Conservation (phyloP, 2,888 invertebrate species). For the Caradrina kadenii region DNA sequence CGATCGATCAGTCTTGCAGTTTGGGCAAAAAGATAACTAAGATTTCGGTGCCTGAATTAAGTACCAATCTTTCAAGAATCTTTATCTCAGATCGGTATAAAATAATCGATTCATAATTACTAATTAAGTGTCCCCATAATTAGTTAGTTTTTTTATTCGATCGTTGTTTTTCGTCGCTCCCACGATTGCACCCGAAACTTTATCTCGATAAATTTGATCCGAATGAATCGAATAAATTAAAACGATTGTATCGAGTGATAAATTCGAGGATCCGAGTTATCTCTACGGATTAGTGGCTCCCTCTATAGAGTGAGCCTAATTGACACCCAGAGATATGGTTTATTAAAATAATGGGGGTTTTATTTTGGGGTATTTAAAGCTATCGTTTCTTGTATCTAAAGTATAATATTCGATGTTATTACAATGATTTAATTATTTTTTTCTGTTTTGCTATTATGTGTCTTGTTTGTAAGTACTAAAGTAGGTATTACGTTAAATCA, state of each 20-base stretch:
- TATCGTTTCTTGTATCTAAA: slow-evolving; percentile 44
- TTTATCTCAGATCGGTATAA: slow-evolving; percentile 46
- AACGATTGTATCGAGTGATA: slow-evolving; percentile 84
- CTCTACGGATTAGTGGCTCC: slow-evolving; percentile 84
- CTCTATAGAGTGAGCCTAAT: slow-evolving; percentile 84
- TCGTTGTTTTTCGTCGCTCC: slow-evolving; percentile 60
- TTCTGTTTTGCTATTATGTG: slow-evolving; percentile 22
- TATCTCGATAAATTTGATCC: slow-evolving; percentile 78
- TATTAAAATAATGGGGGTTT: slow-evolving; percentile 86
- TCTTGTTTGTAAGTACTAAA: background rate
- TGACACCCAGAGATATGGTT: slow-evolving; percentile 86
- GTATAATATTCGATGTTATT: slow-evolving; percentile 47
- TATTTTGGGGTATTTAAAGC: slow-evolving; percentile 70
- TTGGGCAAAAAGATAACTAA: slow-evolving; percentile 19
- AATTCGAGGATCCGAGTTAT: slow-evolving; percentile 83
- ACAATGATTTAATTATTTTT: slow-evolving; percentile 48
- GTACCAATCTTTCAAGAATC: slow-evolving; percentile 27
- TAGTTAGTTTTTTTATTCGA: slow-evolving; percentile 53
- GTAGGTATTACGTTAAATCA: background rate
- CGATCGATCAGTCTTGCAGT: slow-evolving; percentile 7
- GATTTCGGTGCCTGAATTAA: slow-evolving; percentile 15
- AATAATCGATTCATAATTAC: slow-evolving; percentile 57
- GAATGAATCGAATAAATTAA: slow-evolving; percentile 84
- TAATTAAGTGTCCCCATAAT: slow-evolving; percentile 61
- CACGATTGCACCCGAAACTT: slow-evolving; percentile 66